Percentiles rank a stretch among this genome's conserved stretches.
phyloP scores from a whole-genome alignment of 2,888 invertebrate genomes.

The Pristionchus arcanus region DNA sequence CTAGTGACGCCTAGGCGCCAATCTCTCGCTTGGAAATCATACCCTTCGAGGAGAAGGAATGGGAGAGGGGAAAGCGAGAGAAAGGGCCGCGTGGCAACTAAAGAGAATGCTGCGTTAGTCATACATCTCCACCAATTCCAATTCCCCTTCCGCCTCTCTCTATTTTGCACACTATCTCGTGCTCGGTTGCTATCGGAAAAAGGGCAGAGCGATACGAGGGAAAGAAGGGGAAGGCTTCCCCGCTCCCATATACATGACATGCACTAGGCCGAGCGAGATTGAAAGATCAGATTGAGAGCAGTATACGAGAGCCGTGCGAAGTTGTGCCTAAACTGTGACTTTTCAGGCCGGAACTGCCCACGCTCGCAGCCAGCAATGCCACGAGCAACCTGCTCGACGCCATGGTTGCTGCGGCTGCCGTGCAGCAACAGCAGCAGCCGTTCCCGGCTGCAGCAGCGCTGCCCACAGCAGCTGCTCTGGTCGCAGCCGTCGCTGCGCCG shows the following conservation, averaged over 20 bases:
- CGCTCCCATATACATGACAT: conserved; percentile 13
- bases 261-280: background rate
- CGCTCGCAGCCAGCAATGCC: conserved; percentile 2
- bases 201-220: background rate
- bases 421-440: conserved; percentile 37
- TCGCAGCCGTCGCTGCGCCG: conserved; percentile 8
- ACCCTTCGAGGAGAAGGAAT: background rate
- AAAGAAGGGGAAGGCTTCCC: too few relatives aligned
- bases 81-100: background rate
- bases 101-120: background rate
- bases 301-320: background rate
- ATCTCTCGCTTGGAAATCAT: background rate
- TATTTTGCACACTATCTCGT: conserved; percentile 1
- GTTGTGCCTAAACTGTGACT: background rate
- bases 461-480: background rate
- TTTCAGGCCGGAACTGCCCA: conserved; percentile 50
- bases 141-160: conserved; percentile 36
- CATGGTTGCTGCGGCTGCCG: conserved; percentile 38
- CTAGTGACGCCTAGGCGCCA: background rate
- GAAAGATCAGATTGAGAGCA: conserved; percentile 9
- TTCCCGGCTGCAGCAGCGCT: background rate
- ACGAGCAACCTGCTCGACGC: conserved; percentile 20
- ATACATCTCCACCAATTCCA: conserved; percentile 29
- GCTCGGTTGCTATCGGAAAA: conserved; percentile 1
- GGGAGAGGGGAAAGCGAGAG: background rate